Conservation (phyloP, 30 jellyfish, hydroid and myxozoan species). For the Aurelia aurita region DNA sequence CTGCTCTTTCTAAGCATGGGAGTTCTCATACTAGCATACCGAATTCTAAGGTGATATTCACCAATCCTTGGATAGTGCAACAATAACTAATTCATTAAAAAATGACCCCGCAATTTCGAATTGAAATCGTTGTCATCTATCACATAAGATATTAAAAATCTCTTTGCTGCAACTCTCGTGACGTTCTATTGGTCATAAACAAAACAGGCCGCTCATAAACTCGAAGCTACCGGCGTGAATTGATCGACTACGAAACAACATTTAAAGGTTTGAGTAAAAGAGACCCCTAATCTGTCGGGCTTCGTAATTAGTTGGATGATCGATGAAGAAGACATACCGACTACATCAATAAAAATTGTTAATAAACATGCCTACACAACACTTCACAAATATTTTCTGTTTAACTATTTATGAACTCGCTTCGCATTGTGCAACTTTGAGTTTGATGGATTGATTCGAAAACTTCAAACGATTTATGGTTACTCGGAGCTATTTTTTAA, state of each 20-base stretch:
- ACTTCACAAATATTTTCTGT: too few species aligned
- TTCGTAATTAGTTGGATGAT: constrained; percentile 56
- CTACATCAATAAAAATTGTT: constrained; percentile 9
- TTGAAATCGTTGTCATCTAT: neutral
- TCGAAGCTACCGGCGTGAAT: constrained; percentile 37
- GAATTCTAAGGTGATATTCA: constrained; percentile 37
- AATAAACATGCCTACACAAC: neutral
- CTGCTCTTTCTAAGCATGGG: constrained; percentile 21
- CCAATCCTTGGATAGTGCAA: neutral
- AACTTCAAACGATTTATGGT: too few species aligned
- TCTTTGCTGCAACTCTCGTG: constrained; percentile 37
- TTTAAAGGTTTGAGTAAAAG: constrained; percentile 10
- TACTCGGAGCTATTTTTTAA: too few species aligned
- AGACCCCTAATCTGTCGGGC: constrained; percentile 57
- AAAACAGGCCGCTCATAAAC: constrained; percentile 53
- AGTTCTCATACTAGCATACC: constrained; percentile 14
- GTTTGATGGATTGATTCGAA: too few species aligned
- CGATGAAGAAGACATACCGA: constrained; percentile 32
- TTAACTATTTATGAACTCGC: too few species aligned
- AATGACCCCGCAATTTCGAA: constrained; percentile 44
- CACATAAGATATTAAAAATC: constrained; percentile 7
- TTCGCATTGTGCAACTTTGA: too few species aligned
- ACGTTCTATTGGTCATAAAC: constrained; percentile 49
- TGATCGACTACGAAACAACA: constrained; percentile 1
- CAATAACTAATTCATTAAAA: neutral